Evolutionary conservation across 2,888 invertebrate species (phyloP), one percentile per base, ranked within the genome.

Genomic region (Dendrolimus houi): DNA sequence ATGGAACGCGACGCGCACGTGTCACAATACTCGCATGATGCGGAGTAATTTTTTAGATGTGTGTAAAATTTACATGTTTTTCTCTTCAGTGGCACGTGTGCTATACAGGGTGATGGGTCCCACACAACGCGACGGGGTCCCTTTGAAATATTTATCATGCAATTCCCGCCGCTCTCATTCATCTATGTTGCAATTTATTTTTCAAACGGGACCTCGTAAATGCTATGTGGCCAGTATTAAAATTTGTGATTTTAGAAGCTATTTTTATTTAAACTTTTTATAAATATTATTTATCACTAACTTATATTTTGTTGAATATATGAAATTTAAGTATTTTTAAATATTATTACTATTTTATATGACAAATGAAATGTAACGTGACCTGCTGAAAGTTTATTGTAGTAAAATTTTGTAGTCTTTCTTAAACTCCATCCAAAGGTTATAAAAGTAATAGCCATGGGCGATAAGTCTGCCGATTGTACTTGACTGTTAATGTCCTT

Each of bases 61-160:
- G 47, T 9, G 47, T 47, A 12, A 47, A 47, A 47, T 47, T 47
- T 47, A 12, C 47, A 47, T 47, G 47, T 47, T 47, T 47, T 47
- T 47, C 47, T 47, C 10, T 47, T 47, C 47, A 47, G 9, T 47
- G 47, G 47, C 47, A 47, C 47, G 47, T 47, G 47, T 12, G 47
- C 29, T 29, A 29, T 29, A 29, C 6, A 29, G 47, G 47, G 47
- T 47, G 47, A 47, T 47, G 47, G 47, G 47, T 47, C 47, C 47
- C 47, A 47, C 47, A 12, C 61, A 68, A 64, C 70, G 71, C 65
- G 68, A 64, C 63, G 67, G 64, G 60, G 65, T 64, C 68, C 7
- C 64, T 67, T 71, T 81, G 67, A 77, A 82, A 79, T 79, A 81
- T 81, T 79, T 77, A 81, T 72, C 72, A 72, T 71, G 71, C 78